These are phyloP conservation scores for Apoderus coryli DNA, from an alignment of 2,888 invertebrate genomes.

Conservation along the genomic window DNA sequence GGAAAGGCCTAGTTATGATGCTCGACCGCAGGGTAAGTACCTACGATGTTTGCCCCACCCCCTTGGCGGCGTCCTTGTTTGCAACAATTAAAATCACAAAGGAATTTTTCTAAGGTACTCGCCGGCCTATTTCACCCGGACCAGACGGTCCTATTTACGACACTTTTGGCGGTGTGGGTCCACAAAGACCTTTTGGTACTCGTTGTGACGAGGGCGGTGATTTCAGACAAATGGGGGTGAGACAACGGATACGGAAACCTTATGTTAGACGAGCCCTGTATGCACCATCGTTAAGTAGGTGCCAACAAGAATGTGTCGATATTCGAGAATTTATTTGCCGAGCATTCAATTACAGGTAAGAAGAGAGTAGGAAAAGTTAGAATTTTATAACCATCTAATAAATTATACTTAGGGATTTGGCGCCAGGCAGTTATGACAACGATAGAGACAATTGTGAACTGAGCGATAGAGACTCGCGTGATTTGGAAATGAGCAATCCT, in stretches of 20 bases:
- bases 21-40: too few species aligned
- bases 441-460: slow-evolving; percentile 79
- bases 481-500: slow-evolving; percentile 72
- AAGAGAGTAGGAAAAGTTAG: background rate
- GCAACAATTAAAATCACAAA: slow-evolving; percentile 3
- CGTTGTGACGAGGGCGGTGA: slow-evolving; percentile 70
- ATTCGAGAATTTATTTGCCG: slow-evolving; percentile 71
- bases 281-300: slow-evolving; percentile 60
- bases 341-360: slow-evolving; percentile 72
- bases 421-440: slow-evolving; percentile 26
- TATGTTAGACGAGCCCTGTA: slow-evolving; percentile 61
- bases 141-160: slow-evolving; percentile 33
- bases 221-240: slow-evolving; percentile 66
- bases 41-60: too few species aligned
- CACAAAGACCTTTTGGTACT: slow-evolving; percentile 33
- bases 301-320: slow-evolving; percentile 74
- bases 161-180: slow-evolving; percentile 28
- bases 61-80: slow-evolving; percentile 10
- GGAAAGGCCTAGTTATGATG: slow-evolving; percentile 13
- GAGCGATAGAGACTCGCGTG: slow-evolving; percentile 72
- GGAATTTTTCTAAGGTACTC: slow-evolving; percentile 18
- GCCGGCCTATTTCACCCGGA: slow-evolving; percentile 28
- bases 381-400: background rate
- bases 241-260: slow-evolving; percentile 64
- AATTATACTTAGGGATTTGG: slow-evolving; percentile 18